Evolutionary conservation across 2,797 vertebrate species (phyloP).

Genomic region (Anguilla megastoma): DNA sequence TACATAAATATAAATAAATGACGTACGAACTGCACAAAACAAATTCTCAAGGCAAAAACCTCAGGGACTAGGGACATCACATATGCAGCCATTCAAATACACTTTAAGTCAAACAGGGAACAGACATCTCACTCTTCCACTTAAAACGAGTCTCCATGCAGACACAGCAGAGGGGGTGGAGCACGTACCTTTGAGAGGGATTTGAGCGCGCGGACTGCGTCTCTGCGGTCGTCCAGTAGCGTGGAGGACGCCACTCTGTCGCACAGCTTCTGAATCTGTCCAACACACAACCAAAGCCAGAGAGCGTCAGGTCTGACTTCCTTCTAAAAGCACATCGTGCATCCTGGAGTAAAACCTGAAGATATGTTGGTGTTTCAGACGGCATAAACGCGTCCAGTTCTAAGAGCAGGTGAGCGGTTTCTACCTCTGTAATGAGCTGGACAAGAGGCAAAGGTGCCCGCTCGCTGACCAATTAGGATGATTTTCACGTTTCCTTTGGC

Average conservation of each 20-base stretch:
- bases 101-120: not conserved
- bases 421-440: not conserved
- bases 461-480: not conserved
- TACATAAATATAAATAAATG: not conserved
- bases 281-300: slow-evolving; percentile 18
- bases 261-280: slow-evolving; percentile 96
- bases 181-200: slow-evolving; percentile 88
- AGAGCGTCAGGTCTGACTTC: not conserved
- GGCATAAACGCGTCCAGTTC: not conserved
- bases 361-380: not conserved
- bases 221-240: slow-evolving; percentile 90
- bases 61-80: not conserved
- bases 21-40: not conserved
- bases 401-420: not conserved
- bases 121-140: not conserved
- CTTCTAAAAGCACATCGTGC: not conserved
- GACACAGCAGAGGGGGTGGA: not conserved
- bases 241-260: slow-evolving; percentile 96
- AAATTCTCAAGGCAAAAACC: no score
- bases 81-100: not conserved
- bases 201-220: slow-evolving; percentile 94
- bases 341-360: not conserved
- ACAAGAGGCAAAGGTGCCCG: not conserved
- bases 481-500: not conserved
- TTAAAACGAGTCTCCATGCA: not conserved